Evolutionary conservation across 2,113 vertebrate genomes (phyloP).

Genomic region (Brachyistius frenatus): DNA sequence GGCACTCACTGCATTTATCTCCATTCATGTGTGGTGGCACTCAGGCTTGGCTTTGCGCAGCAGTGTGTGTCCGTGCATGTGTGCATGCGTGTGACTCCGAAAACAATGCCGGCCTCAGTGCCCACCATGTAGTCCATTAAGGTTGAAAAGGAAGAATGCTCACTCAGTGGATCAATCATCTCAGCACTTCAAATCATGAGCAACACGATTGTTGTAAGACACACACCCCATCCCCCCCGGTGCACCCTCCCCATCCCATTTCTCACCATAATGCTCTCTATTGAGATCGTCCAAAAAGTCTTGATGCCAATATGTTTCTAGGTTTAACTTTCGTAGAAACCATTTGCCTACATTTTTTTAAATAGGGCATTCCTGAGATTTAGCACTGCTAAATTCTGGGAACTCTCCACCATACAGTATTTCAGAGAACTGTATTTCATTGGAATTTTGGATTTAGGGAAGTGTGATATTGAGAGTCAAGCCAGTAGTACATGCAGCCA

Average conservation of each 20-base stretch:
- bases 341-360: slow-evolving; percentile 60
- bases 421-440: slow-evolving; percentile 71
- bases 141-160: slow-evolving; percentile 30
- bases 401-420: slow-evolving; percentile 52
- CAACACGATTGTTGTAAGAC: slow-evolving; percentile 25
- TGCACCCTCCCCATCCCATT: slow-evolving; percentile 10
- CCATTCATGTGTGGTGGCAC: slow-evolving; percentile 78
- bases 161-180: slow-evolving; percentile 25
- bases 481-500: slow-evolving; percentile 54
- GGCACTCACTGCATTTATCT: slow-evolving; percentile 82
- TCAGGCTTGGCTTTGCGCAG: slow-evolving; percentile 45
- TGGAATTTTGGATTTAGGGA: slow-evolving; percentile 61
- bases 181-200: slow-evolving; percentile 27
- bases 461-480: slow-evolving; percentile 65
- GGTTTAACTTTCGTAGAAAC: slow-evolving; percentile 65
- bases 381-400: slow-evolving; percentile 73
- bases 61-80: slow-evolving; percentile 6
- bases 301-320: slow-evolving; percentile 37
- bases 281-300: slow-evolving; percentile 29
- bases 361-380: slow-evolving; percentile 59
- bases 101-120: slow-evolving; percentile 44
- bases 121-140: slow-evolving; percentile 38
- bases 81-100: slow-evolving; percentile 14
- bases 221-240: not conserved
- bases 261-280: slow-evolving; percentile 26